These are phyloP conservation scores for Molossus molossus DNA, from an alignment of 2,797 vertebrate species.

Conservation along the genomic window DNA sequence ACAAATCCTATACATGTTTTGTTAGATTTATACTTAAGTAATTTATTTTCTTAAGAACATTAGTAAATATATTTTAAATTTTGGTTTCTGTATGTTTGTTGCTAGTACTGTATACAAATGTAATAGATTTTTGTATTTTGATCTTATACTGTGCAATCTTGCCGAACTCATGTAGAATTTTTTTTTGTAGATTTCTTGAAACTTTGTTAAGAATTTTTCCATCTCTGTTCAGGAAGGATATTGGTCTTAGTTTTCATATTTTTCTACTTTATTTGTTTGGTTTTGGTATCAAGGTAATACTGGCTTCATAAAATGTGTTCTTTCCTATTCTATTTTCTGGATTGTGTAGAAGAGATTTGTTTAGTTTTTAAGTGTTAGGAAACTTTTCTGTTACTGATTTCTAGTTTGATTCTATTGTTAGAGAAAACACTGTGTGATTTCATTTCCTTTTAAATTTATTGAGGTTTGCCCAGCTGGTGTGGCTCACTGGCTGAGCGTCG, in stretches of 20 bases:
- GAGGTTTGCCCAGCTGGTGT: too few species aligned
- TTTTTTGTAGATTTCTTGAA: slow-evolving; percentile 34
- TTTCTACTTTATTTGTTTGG: background rate
- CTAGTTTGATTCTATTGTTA: slow-evolving; percentile 35
- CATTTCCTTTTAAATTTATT: background rate
- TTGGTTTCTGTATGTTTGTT: background rate
- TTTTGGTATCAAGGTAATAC: slow-evolving; percentile 11
- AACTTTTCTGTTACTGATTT: slow-evolving; percentile 40
- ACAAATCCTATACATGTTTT: background rate
- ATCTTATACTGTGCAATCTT: background rate
- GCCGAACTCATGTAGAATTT: background rate
- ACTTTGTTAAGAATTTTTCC: slow-evolving; percentile 26
- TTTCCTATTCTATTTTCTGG: slow-evolving; percentile 10
- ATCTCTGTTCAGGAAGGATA: background rate
- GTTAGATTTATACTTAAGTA: background rate
- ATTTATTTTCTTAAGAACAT: background rate
- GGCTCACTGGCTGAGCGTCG: too few species aligned
- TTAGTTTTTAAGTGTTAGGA: slow-evolving; percentile 42
- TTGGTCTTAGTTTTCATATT: slow-evolving; percentile 18
- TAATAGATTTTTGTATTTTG: slow-evolving; percentile 49
- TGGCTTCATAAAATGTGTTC: slow-evolving; percentile 28
- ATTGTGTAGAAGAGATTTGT: background rate
- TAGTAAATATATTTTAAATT: slow-evolving; percentile 6
- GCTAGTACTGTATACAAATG: background rate
- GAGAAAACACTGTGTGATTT: slow-evolving; percentile 56